These are phyloP conservation scores for Porites evermanni DNA, from an alignment of 92 coral and sea anemone species.

Conservation along the genomic window DNA sequence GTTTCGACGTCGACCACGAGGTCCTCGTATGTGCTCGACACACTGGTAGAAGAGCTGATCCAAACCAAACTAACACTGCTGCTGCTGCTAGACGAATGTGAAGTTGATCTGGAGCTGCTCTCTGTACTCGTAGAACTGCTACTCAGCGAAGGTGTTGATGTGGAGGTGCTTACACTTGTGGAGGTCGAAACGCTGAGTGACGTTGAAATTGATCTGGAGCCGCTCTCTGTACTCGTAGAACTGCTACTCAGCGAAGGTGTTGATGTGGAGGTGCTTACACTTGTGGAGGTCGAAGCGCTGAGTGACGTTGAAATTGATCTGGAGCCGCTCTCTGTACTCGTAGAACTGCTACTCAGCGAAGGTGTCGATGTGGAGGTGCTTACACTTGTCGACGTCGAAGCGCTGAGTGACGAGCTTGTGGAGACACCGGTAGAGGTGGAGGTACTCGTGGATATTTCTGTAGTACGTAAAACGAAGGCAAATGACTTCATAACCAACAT, in stretches of 20 bases:
- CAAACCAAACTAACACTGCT: constrained; percentile 23
- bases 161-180: neutral
- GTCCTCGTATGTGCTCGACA: neutral
- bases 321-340: too few species aligned
- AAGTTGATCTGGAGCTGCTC: neutral
- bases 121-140: constrained; percentile 5
- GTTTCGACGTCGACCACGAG: neutral
- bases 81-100: neutral
- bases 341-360: too few species aligned
- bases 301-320: too few species aligned
- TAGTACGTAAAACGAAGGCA: neutral
- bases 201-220: neutral
- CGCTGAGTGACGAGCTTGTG: constrained; percentile 4
- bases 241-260: constrained; percentile 15
- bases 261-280: neutral
- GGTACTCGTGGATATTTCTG: constrained; percentile 3
- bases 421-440: neutral
- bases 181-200: neutral
- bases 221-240: constrained; percentile 1
- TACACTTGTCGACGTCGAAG: too few species aligned
- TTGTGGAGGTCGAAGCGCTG: too few species aligned
- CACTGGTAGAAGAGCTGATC: neutral
- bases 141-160: constrained; percentile 6
- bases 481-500: neutral
- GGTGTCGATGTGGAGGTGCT: too few species aligned